phyloP scores from a whole-genome alignment of 2,113 vertebrate species.

The Gorilla gorilla region DNA sequence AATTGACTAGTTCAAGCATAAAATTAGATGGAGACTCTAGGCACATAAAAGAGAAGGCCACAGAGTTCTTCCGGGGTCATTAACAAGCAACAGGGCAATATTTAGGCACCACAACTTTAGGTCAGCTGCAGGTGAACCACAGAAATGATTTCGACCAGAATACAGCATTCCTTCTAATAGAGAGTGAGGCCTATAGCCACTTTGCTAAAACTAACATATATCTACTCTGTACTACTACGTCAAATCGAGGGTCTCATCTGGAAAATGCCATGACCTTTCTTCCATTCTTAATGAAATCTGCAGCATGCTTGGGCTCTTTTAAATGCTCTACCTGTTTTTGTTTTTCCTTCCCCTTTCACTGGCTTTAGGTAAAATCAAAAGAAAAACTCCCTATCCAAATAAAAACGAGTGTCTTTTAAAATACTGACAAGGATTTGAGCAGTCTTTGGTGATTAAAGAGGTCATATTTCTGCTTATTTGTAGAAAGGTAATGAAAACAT shows the following conservation, averaged over 20 bases:
- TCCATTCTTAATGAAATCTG: neutral
- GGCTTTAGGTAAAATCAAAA: constrained; percentile 38
- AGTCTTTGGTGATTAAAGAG: neutral
- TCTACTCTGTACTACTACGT: neutral
- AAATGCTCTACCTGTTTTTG: neutral
- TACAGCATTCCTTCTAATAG: neutral
- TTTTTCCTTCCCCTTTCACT: neutral
- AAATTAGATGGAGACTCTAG: neutral
- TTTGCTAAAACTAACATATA: neutral
- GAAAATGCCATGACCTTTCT: neutral
- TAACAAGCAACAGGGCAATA: neutral
- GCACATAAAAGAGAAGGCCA: neutral
- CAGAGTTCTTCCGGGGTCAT: neutral
- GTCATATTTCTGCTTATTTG: constrained; percentile 36
- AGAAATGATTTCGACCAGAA: neutral
- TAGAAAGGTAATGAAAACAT: constrained; percentile 46
- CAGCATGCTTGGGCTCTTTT: neutral
- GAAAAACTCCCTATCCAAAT: neutral
- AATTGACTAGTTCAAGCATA: neutral
- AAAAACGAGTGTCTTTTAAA: constrained; percentile 43
- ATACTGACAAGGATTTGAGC: constrained; percentile 21
- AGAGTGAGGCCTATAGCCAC: neutral
- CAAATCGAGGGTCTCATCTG: neutral
- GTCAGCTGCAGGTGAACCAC: neutral
- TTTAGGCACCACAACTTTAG: neutral